Percentiles rank a stretch among this genome's conserved stretches.
phyloP scores from a whole-genome alignment of 92 coral and sea anemone genomes.

The Ricordea florida region DNA sequence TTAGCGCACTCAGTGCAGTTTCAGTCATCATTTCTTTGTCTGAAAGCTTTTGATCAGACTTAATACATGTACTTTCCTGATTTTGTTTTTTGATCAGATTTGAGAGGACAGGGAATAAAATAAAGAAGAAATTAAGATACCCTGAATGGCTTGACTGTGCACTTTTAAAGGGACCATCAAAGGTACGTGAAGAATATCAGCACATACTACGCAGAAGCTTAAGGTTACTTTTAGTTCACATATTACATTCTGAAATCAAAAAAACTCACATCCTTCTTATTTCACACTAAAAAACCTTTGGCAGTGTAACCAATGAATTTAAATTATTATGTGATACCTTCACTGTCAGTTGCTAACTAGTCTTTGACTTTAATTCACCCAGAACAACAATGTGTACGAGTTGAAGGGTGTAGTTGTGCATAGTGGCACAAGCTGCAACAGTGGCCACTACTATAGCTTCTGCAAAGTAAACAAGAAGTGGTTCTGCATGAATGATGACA shows the following conservation, averaged over 20 bases:
- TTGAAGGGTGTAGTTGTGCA: not conserved
- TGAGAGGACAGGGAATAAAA: not conserved
- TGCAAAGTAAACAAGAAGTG: not conserved
- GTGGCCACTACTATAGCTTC: not conserved
- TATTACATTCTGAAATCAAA: too few species aligned
- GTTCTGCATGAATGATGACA: slow-evolving; percentile 13
- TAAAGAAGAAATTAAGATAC: not conserved
- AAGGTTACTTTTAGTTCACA: too few species aligned
- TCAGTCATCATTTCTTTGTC: not conserved
- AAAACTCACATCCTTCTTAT: too few species aligned
- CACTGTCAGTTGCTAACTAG: not conserved
- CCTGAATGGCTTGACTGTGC: not conserved
- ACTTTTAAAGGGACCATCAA: not conserved
- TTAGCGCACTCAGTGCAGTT: not conserved
- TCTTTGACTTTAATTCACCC: too few species aligned
- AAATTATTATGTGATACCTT: not conserved
- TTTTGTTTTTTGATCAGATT: not conserved
- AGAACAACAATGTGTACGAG: too few species aligned
- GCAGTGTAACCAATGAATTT: not conserved
- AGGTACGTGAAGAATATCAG: too few species aligned
- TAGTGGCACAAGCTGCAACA: slow-evolving; percentile 2
- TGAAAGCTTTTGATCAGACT: not conserved
- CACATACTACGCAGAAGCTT: too few species aligned
- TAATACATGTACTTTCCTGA: too few species aligned
- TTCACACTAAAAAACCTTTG: too few species aligned